Percentiles rank a stretch among this genome's conserved stretches.
Conservation (phyloP, 1,140 invertebrate species). For the Plodia interpunctella region DNA sequence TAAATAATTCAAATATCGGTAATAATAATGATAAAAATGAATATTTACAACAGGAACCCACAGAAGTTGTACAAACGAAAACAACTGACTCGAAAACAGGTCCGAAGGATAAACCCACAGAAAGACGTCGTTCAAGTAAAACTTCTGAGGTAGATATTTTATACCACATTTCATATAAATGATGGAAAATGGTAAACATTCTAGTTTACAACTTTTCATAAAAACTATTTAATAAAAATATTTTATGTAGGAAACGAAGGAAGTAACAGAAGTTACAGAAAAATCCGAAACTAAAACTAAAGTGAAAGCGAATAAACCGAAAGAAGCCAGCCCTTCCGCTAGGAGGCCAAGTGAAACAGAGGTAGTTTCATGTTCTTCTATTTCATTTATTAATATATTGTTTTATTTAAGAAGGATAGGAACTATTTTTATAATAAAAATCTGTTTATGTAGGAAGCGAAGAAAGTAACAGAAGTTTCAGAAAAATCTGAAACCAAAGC, state of each 20-base stretch:
- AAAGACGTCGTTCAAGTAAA: slow-evolving; percentile 20
- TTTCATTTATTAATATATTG: no score
- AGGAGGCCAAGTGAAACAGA: slow-evolving; percentile 12
- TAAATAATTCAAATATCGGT: background rate
- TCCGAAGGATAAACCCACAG: slow-evolving; percentile 19
- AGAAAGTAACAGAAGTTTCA: slow-evolving; percentile 19
- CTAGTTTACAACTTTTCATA: background rate
- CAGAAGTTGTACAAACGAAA: slow-evolving; percentile 27
- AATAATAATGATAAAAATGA: slow-evolving; percentile 18
- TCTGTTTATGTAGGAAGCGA: slow-evolving; percentile 16
- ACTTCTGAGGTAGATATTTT: slow-evolving; percentile 21
- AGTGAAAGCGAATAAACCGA: slow-evolving; percentile 26
- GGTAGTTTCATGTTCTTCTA: no score
- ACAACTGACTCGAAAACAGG: slow-evolving; percentile 19
- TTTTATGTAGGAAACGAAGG: background rate
- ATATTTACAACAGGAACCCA: slow-evolving; percentile 34
- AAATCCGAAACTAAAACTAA: slow-evolving; percentile 31
- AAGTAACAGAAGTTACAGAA: slow-evolving; percentile 20
- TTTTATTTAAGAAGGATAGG: no score
- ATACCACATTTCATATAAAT: background rate
- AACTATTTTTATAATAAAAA: no score
- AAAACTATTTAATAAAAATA: background rate
- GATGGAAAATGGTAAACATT: no score
- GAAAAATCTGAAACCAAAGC: slow-evolving; percentile 29
- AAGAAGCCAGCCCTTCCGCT: slow-evolving; percentile 23